These are phyloP conservation scores for Neopipo cinnamomea DNA, from an alignment of 2,113 vertebrate species.

Conservation along the genomic window DNA sequence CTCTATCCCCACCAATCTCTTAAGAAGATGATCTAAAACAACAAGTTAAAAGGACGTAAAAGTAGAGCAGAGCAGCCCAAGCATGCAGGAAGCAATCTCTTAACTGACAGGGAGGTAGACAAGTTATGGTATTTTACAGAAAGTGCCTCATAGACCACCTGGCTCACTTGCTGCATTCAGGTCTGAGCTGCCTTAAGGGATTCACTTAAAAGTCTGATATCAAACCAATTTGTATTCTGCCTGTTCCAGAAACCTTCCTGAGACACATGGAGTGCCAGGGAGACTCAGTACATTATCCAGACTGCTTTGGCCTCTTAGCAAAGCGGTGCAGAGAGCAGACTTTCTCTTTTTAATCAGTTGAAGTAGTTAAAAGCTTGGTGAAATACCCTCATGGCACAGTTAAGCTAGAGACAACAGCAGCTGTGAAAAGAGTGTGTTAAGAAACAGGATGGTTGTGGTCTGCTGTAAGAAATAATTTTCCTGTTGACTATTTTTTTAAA, in stretches of 20 bases:
- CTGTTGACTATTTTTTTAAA: conserved; percentile 73
- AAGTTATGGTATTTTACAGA: neutral
- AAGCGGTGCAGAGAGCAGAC: neutral
- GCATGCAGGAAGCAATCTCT: neutral
- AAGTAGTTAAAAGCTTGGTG: conserved; percentile 19
- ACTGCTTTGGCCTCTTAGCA: neutral
- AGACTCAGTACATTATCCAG: neutral
- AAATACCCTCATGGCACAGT: neutral
- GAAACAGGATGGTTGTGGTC: conserved; percentile 75
- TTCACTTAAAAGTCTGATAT: neutral
- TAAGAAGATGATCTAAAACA: neutral
- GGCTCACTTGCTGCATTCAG: neutral
- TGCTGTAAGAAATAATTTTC: conserved; percentile 72
- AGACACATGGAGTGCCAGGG: neutral
- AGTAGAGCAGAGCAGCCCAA: neutral
- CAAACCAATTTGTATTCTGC: neutral
- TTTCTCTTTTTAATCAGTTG: neutral
- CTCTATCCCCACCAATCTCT: neutral
- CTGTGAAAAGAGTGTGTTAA: conserved; percentile 59
- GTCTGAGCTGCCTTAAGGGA: neutral
- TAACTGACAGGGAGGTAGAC: neutral
- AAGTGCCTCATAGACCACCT: neutral
- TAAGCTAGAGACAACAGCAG: conserved; percentile 42
- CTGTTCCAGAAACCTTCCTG: neutral
- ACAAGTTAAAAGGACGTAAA: neutral